These are phyloP conservation scores for Cheirogaleus medius DNA, from an alignment of 2,113 vertebrate genomes.

Conservation along the genomic window DNA sequence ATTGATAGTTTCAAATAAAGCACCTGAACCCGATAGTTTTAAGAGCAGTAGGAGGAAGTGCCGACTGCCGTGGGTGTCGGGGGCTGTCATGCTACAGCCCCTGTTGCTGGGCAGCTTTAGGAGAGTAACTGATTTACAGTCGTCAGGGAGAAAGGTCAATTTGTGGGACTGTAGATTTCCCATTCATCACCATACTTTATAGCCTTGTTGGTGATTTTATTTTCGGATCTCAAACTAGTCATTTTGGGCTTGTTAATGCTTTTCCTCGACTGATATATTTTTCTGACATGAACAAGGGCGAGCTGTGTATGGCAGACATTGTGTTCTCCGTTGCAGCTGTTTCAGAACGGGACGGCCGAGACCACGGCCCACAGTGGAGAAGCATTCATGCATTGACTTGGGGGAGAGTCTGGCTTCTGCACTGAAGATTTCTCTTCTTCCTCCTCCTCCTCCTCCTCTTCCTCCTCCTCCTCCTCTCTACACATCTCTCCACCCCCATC, in stretches of 20 bases:
- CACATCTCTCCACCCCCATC: neutral
- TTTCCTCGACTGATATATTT: neutral
- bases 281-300: neutral
- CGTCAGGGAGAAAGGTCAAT: slow-evolving; percentile 49
- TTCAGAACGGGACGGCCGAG: neutral
- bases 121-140: slow-evolving; percentile 10
- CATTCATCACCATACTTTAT: neutral
- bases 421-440: neutral
- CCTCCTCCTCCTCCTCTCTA: neutral
- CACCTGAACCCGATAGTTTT: fast-evolving
- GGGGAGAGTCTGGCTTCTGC: neutral
- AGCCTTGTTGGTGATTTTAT: slow-evolving; percentile 59
- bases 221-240: slow-evolving; percentile 44
- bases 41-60: neutral
- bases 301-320: neutral
- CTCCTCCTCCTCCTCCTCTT: neutral
- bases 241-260: slow-evolving; percentile 57
- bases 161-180: neutral
- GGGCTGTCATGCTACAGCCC: neutral
- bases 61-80: neutral
- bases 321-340: neutral
- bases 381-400: neutral
- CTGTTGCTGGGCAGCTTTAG: slow-evolving; percentile 32
- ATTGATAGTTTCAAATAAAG: slow-evolving; percentile 50
- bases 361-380: neutral